phyloP scores from a whole-genome alignment of 2,797 vertebrate species.

The Nyctalus aviator region DNA sequence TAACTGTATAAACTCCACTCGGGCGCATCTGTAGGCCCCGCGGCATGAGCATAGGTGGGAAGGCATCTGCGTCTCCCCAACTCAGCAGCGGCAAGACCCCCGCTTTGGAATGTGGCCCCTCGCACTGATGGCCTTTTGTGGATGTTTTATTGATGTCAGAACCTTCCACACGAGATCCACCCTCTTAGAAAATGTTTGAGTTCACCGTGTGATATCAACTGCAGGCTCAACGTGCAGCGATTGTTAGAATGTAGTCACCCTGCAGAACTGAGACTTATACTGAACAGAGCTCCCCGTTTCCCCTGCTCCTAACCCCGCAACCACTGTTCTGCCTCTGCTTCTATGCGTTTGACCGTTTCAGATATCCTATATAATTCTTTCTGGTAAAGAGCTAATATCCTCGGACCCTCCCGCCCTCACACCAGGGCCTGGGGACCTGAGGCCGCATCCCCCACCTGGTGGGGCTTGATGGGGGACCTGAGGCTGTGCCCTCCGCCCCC shows the following conservation, averaged over 20 bases:
- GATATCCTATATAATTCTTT: too few species aligned
- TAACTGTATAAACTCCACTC: not conserved
- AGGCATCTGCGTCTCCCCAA: accelerated
- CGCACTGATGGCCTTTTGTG: accelerated
- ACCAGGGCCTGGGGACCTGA: too few species aligned
- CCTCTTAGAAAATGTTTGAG: not conserved
- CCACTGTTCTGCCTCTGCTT: too few species aligned
- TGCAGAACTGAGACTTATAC: not conserved
- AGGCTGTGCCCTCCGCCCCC: too few species aligned
- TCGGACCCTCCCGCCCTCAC: too few species aligned
- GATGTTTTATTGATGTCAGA: not conserved
- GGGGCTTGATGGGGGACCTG: too few species aligned
- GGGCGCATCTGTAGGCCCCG: accelerated
- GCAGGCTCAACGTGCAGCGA: accelerated
- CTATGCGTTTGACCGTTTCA: not conserved
- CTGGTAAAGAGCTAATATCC: too few species aligned
- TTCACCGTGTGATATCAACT: not conserved
- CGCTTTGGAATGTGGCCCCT: accelerated
- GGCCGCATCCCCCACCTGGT: too few species aligned
- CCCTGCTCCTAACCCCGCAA: not conserved
- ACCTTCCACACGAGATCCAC: not conserved
- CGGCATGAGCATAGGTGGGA: accelerated
- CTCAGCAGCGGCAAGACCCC: not conserved
- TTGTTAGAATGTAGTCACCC: not conserved
- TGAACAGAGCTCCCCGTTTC: not conserved